phyloP scores from a whole-genome alignment of 2,888 invertebrate genomes.

The Pasiphila rectangulata region DNA sequence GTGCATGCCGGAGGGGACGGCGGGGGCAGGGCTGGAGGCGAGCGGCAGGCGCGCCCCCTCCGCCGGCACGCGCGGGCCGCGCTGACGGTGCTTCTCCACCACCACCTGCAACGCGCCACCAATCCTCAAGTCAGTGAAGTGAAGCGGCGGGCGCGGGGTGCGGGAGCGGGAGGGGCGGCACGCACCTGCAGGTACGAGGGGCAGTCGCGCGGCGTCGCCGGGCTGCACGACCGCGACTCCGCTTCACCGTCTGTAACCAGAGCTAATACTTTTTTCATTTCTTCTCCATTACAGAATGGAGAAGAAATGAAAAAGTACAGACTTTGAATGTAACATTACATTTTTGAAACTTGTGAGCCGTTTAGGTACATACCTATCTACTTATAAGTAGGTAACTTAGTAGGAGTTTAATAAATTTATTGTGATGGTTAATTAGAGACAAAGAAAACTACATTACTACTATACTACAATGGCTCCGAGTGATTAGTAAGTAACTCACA shows the following conservation, averaged over 20 bases:
- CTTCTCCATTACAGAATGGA: too few species aligned
- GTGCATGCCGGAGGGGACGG: not conserved
- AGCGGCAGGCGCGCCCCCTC: constrained; percentile 6
- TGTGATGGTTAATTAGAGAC: too few species aligned
- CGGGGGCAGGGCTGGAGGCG: constrained; percentile 4
- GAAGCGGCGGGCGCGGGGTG: not conserved
- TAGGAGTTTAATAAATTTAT: too few species aligned
- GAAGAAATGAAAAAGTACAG: not conserved
- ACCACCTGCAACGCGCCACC: constrained; percentile 14
- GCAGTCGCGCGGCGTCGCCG: constrained; percentile 14
- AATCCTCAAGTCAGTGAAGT: not conserved
- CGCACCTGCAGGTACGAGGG: constrained; percentile 26
- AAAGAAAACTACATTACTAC: too few species aligned
- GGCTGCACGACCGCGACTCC: constrained; percentile 1
- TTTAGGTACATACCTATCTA: too few species aligned
- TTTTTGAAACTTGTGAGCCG: too few species aligned
- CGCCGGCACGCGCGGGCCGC: constrained; percentile 2
- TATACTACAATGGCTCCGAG: too few species aligned
- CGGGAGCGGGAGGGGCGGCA: not conserved
- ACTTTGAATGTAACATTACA: too few species aligned
- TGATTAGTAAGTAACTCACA: too few species aligned
- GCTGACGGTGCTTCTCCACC: constrained; percentile 24
- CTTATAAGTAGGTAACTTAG: too few species aligned
- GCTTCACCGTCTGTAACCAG: constrained; percentile 9
- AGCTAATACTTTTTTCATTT: too few species aligned